A percentile compares a stretch with the other conserved stretches of the same genome.
phyloP scores from a whole-genome alignment of 2,113 vertebrate genomes.

The Synchiropus splendidus region DNA sequence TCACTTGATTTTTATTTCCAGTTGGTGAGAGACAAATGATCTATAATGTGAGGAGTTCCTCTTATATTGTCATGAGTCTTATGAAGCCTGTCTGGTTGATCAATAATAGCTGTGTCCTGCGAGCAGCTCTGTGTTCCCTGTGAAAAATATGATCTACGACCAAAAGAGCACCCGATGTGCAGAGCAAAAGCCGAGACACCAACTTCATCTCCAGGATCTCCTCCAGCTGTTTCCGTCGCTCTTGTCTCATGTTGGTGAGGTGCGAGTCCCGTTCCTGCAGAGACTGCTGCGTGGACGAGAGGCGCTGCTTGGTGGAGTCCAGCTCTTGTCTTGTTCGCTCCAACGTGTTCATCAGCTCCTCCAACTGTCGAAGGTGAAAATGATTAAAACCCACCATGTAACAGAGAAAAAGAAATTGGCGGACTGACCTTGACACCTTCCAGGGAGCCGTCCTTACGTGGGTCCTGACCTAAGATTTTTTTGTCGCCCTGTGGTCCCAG shows the following conservation, averaged over 20 bases:
- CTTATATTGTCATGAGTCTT: too few species aligned
- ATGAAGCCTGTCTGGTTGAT: too few species aligned
- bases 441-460: conserved; percentile 62
- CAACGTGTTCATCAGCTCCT: conserved; percentile 87
- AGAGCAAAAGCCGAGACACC: conserved; percentile 49
- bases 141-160: too few species aligned
- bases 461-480: conserved; percentile 74
- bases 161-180: too few species aligned
- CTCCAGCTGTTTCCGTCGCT: conserved; percentile 91
- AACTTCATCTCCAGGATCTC: conserved; percentile 99
- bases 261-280: conserved; percentile 89
- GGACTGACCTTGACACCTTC: conserved; percentile 30
- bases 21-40: too few species aligned
- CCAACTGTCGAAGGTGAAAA: conserved; percentile 65
- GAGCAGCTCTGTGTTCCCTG: too few species aligned
- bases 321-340: conserved; percentile 95
- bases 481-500: conserved; percentile 88
- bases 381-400: too few species aligned
- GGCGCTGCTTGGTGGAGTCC: conserved; percentile 91
- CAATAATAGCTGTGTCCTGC: too few species aligned
- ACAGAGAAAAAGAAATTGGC: too few species aligned
- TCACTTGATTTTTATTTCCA: too few species aligned
- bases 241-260: conserved; percentile 88
- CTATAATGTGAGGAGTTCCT: too few species aligned
- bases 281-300: conserved; percentile 93